Base-by-base conservation (phyloP, 2,113 vertebrate genomes). In the Semicossyphus pulcher region DNA sequence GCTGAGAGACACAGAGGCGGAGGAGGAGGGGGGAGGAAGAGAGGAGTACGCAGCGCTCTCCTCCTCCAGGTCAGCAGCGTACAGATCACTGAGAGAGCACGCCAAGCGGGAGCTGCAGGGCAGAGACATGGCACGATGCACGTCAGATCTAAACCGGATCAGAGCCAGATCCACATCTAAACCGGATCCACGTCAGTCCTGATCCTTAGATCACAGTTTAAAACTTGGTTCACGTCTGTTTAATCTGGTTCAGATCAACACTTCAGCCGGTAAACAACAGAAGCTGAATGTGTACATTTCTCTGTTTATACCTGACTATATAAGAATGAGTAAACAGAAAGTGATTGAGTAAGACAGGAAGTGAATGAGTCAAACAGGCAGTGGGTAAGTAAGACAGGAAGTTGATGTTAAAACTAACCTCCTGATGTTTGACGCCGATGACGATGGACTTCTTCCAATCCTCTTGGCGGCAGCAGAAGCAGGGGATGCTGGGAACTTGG, bases 21-120 rank as follows among this genome's bases (percentile, higher is more conserved):
- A 62, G 31, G 88, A 60, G 29, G 93, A 86, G 77, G 93, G 69
- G 18, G 76, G 91, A 51, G 60, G 81, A 41, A 39, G 66, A 21
- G 54, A 25, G 10, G 83, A 60, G 64, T 67, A 84, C 3, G 90
- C 77, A 44, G 84, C 65, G 57, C 87, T 86, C 63, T 95, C 93
- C 45, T 93, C 86, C 73, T 94, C 94, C 34, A 94, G 87, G 14
- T 94, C 80, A 28, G 88, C 89, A 42, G 88, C 87, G 10, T 95
- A 95, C 87, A 99, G 92, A 93, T 97, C 97, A 79, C 95, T 94
- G 87, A 98, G 95, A 65, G 97, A 99, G 93, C 91, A 95, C 93
- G 96, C 95, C 94, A 98, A 94, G 85, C 97, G 94, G 60, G 96
- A 96, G 94, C 93, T 94, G 73, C 15, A 14, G 39, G 28, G 29